These are phyloP conservation scores for Standfussiana lucernea DNA, from an alignment of 2,888 invertebrate genomes.

Conservation along the genomic window DNA sequence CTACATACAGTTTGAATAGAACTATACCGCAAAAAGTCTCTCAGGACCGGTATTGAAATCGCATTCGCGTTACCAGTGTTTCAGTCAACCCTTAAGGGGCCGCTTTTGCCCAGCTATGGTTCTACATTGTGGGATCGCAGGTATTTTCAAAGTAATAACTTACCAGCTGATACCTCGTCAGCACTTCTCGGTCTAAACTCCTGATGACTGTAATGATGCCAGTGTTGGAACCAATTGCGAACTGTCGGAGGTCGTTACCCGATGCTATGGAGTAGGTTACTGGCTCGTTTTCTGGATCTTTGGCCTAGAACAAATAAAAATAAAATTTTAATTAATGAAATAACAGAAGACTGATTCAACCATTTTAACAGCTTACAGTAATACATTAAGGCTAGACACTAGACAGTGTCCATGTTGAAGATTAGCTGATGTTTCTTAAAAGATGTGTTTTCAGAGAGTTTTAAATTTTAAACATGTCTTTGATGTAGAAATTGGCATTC, in stretches of 20 bases:
- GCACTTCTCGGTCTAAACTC: slow-evolving; percentile 96
- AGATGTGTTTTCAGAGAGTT: neutral
- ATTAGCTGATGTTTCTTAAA: neutral
- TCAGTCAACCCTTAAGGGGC: neutral
- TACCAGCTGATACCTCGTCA: slow-evolving; percentile 97
- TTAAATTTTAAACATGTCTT: neutral
- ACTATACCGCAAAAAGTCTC: neutral
- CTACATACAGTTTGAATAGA: neutral
- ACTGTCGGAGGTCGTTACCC: slow-evolving; percentile 97
- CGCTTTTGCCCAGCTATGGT: neutral
- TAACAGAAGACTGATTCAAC: neutral
- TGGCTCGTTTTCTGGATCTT: slow-evolving; percentile 96
- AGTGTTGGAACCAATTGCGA: slow-evolving; percentile 95
- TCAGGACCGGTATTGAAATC: neutral
- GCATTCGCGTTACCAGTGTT: neutral
- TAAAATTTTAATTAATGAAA: neutral
- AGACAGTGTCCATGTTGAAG: neutral
- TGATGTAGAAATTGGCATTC: neutral
- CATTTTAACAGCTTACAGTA: neutral
- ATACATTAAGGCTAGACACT: neutral
- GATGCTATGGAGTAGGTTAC: slow-evolving; percentile 96
- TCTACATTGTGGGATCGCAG: neutral
- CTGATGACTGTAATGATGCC: slow-evolving; percentile 97
- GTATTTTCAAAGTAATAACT: slow-evolving; percentile 57
- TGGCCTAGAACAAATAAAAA: slow-evolving; percentile 90